These are phyloP conservation scores for Tursiops truncatus DNA, from an alignment of 2,113 vertebrate genomes.

Conservation along the genomic window DNA sequence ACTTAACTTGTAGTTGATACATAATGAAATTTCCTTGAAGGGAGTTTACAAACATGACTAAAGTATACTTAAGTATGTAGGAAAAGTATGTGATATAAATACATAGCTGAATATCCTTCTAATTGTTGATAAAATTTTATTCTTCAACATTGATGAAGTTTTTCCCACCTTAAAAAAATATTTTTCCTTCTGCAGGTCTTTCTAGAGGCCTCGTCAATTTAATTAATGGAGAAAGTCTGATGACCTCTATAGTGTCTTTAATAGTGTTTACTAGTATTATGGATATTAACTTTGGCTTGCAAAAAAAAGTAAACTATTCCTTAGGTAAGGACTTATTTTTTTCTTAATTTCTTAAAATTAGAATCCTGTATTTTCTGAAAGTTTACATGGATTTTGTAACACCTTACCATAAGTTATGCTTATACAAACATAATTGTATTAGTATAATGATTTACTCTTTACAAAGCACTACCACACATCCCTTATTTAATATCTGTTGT, in stretches of 20 bases:
- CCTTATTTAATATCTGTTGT: neutral
- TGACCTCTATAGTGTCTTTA: constrained; percentile 59
- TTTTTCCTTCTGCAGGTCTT: constrained; percentile 57
- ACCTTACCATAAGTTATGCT: neutral
- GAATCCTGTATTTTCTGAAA: constrained; percentile 11
- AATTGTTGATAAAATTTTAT: neutral
- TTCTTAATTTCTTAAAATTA: neutral
- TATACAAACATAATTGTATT: neutral
- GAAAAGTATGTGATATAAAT: neutral
- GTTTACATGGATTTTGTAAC: neutral
- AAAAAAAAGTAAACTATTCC: fast-evolving
- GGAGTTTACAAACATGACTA: neutral
- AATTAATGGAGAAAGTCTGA: constrained; percentile 74
- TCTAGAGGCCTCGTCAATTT: constrained; percentile 68
- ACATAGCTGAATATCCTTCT: neutral
- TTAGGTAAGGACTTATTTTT: constrained; percentile 52
- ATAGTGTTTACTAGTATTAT: constrained; percentile 13
- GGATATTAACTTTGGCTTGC: neutral
- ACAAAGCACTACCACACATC: neutral
- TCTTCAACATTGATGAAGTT: neutral
- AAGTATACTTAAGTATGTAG: neutral
- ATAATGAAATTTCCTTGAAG: neutral
- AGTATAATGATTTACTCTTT: neutral
- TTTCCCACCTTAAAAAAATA: neutral
- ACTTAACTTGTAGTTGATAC: neutral